Evolutionary conservation across 2,113 vertebrate species (phyloP), one percentile per base, ranked within the genome.

Genomic region (Rattus rattus): DNA sequence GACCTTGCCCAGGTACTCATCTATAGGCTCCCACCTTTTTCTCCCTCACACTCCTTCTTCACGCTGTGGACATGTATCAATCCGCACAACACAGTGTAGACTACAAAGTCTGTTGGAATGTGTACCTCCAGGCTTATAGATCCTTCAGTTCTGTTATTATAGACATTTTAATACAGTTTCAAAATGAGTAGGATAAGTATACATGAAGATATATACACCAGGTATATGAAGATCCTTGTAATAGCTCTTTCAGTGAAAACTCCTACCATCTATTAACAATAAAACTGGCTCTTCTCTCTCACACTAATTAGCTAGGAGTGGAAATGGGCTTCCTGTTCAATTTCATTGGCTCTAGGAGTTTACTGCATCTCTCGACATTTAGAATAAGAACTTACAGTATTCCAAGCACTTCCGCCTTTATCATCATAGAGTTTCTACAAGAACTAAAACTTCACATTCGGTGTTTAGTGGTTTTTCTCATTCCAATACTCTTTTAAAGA

Each of bases 361-460:
- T 75, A 22, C 61, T 95, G 93, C 83, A 65, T 22, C 91, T 88
- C 88, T 94, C 79, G 73, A 83, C 43, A 61, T 84, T 94, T 80
- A 65, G 92, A 94, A 91, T 84, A 67, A 39, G 83, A 88, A 94
- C 73, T 39, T 43, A 54, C 0, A 77, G 54, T 67, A 52, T 76
- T 86, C 85, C 52, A 96, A 84, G 86, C 26, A 49, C 24, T 77
- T 39, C 43, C 72, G 65, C 52, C 67, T 79, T 90, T n/a, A 20
- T 75, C 61, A 16, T 47, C 77, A 47, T 61, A 24, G 33, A 70
- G 56, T 92, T 92, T 47, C 65, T 65, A 7, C 16, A 91, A 91
- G 56, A 87, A 91, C 72, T 63, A 54, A 73, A 49, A 85, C 43
- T 47, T 91, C 24, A 92, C 56, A 92, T 67, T 77, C 49, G 67